Evolutionary conservation across 2,113 vertebrate species (phyloP).

Genomic region (Centropus bengalensis): DNA sequence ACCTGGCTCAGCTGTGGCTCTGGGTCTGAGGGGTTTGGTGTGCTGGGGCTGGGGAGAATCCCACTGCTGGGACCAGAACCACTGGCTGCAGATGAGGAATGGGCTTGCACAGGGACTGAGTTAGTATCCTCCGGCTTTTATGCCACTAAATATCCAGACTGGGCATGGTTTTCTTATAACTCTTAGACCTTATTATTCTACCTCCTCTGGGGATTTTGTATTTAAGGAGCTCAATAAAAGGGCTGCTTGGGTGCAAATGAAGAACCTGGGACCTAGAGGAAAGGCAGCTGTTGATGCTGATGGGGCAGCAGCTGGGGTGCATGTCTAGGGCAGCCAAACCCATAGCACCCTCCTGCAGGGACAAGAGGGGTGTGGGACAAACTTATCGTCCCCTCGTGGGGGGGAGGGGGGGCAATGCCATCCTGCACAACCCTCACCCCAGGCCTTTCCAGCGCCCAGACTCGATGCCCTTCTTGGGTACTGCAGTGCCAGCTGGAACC

Average conservation of each 20-base stretch:
- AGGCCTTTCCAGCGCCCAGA: neutral
- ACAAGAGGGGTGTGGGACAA: neutral
- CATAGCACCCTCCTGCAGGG: neutral
- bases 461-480: neutral
- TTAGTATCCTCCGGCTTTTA: neutral
- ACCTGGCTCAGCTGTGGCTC: neutral
- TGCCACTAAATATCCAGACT: neutral
- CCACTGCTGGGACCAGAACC: neutral
- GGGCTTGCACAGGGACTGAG: rapidly evolving
- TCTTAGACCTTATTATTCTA: neutral
- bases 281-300: neutral
- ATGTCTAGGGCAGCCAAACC: rapidly evolving
- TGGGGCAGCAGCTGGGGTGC: neutral
- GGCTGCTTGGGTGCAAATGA: neutral
- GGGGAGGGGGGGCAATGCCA: neutral
- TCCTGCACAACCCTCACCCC: neutral
- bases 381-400: neutral
- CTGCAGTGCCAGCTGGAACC: neutral
- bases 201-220: neutral
- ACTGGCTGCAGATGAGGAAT: neutral
- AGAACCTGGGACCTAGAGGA: neutral
- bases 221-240: neutral
- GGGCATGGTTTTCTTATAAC: neutral
- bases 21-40: neutral
- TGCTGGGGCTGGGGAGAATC: neutral